Base-by-base conservation (phyloP, 2,113 vertebrate species). In the Pachyramphus minor region DNA sequence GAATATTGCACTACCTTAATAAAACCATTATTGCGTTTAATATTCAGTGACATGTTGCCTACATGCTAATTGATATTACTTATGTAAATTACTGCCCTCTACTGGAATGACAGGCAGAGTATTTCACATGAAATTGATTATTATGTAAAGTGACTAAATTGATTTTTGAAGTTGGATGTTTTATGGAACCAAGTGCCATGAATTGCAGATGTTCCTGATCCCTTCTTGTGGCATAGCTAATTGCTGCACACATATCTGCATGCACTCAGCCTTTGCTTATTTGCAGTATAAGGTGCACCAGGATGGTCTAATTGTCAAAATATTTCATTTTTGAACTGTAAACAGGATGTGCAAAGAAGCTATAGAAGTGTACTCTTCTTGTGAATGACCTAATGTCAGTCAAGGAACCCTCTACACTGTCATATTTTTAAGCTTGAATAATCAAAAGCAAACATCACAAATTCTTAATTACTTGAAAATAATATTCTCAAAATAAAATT, bases 31-130 rank as follows among this genome's bases (percentile, higher is more conserved):
- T 1, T 67, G 41, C 53, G 45, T 19, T 41, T 35, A 10, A 15
- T 5, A 8, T 10, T 15, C 24, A 11, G n/a, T 7, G 16, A 33
- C 3, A 20, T 2, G 1, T 22, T 17, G 67, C 12, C 21, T 16
- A 11, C 20, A 5, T 23, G 8, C 25, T 52, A 52, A 84, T 52
- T 67, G 79, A 10, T 76, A 83, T 24, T 19, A 28, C 89, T 82
- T 50, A 66, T 53, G 80, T 84, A 94, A 94, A 93, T 96, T 27
- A 97, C 90, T 94, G 96, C 96, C 96, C 96, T 96, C 96, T 97
- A 75, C 95, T 91, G 96, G 96, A 82, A 76, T 0, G 5, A 64
- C 27, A 5, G 53, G 31, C 66, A 82, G 92, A 72, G 30, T 19
- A 66, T 72, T 77, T 44, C 52, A 64, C 15, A 1, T 6, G 7